Evolutionary conservation across 2,113 vertebrate species (phyloP), one percentile per base, ranked within the genome.

Genomic region (Monarcha castaneiventris): DNA sequence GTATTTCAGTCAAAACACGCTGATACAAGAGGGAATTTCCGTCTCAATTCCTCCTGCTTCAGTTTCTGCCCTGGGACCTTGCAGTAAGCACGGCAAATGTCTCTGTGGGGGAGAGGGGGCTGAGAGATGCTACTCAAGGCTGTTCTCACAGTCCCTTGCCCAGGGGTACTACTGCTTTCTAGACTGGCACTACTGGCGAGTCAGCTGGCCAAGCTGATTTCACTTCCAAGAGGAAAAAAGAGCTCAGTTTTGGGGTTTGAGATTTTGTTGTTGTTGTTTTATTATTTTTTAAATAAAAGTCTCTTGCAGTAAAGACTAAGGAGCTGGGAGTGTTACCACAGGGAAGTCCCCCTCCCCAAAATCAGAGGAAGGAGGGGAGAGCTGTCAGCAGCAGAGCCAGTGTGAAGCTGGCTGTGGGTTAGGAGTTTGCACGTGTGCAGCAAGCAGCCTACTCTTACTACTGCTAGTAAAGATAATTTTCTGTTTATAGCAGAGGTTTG

Each of bases 111-210:
- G 59, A 25, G 26, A 20, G 8, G 6, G 27, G 18, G 8, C 11
- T 67, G 54, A 64, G 59, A 71, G 75, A 16, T 2, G 2, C 16
- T 55, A 3, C 30, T 75, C 1, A 17, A 64, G 12, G 39, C 46
- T 46, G 25, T 15, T 52, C 26, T 82, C 22, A 39, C 3, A 5
- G 55, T 22, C 2, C 1, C 49, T 63, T 6, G 8, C 41, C 33
- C 0, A 0, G 7, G 13, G 35, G 5, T 87, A 22, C 32, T 26
- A 26, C 46, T 1, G 1, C 32, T 91, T 71, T 51, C 23, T 1
- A 4, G 39, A 2, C 46, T 58, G 51, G 48, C 44, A 52, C 14
- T 25, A 6, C 41, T 10, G 3, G 5, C n/a, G 11, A 52, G 10
- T 64, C 35, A 11, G 13, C 33, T 7, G 9, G 32, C n/a, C 37